Conservation (phyloP, 1,140 invertebrate species). For the Meloidogyne floridensis region DNA sequence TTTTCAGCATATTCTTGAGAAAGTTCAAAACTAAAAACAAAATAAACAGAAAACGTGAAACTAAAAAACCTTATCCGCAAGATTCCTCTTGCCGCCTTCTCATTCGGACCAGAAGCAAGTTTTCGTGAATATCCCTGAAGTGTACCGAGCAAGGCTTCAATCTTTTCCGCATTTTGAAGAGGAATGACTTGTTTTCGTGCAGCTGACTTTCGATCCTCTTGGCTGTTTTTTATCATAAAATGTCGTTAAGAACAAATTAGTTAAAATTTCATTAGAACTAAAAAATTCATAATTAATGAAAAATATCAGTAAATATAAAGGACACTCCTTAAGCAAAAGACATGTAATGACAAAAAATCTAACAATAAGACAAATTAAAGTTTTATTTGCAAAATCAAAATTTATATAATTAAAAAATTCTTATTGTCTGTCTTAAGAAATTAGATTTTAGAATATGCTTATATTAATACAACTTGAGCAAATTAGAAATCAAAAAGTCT, state of each 20-base stretch:
- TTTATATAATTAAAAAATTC: too few species aligned
- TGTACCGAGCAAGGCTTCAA: not conserved
- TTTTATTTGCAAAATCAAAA: too few species aligned
- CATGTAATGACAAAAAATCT: not conserved
- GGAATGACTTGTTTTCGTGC: not conserved
- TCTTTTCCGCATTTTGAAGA: not conserved
- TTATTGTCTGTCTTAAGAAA: too few species aligned
- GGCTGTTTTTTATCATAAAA: not conserved
- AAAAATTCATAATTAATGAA: not conserved
- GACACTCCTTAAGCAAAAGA: not conserved
- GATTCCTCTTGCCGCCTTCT: conserved; percentile 14
- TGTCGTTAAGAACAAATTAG: not conserved
- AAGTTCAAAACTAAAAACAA: not conserved
- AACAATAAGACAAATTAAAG: too few species aligned
- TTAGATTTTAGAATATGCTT: too few species aligned
- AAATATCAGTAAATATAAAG: not conserved
- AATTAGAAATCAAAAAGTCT: not conserved
- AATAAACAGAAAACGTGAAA: not conserved
- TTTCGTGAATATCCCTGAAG: not conserved
- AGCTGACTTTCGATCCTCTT: not conserved
- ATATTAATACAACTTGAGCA: not conserved
- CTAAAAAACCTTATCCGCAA: not conserved
- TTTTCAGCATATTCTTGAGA: conserved; percentile 2
- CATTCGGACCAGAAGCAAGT: not conserved
- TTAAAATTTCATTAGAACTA: not conserved